Evolutionary conservation across 2,113 vertebrate species (phyloP).

Genomic region (Climacteris rufus): DNA sequence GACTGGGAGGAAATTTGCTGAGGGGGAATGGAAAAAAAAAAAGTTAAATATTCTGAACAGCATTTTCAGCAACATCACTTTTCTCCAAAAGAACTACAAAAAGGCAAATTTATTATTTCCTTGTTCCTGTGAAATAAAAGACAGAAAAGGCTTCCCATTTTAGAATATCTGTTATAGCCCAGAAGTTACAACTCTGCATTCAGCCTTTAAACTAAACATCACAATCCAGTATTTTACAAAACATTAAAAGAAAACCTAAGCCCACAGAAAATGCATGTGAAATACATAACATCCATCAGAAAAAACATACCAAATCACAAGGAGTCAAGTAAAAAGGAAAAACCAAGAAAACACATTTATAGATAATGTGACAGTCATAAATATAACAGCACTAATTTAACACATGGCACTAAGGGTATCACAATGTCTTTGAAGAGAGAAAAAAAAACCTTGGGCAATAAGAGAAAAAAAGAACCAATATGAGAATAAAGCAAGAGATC

Average conservation of each 20-base stretch:
- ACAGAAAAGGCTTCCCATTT: neutral
- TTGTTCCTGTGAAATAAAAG: neutral
- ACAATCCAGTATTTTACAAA: neutral
- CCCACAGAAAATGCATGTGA: neutral
- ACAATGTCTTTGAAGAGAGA: neutral
- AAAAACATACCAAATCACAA: neutral
- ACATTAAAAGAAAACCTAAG: neutral
- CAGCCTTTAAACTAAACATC: neutral
- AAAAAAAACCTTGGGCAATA: neutral
- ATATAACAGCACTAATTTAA: neutral
- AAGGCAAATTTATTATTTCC: neutral
- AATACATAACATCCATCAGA: neutral
- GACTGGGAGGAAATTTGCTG: slow-evolving; percentile 87
- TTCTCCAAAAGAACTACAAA: neutral
- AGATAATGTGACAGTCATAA: neutral
- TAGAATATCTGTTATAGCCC: neutral
- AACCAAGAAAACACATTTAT: neutral
- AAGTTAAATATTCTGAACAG: neutral
- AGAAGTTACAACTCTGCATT: neutral
- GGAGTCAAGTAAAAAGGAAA: neutral
- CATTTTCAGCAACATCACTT: neutral
- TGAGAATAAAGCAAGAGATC: neutral
- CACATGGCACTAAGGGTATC: neutral
- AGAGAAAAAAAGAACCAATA: neutral
- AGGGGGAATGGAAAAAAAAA: neutral